Conservation (phyloP, 2,797 vertebrate genomes). For the Clarias pachynema region DNA sequence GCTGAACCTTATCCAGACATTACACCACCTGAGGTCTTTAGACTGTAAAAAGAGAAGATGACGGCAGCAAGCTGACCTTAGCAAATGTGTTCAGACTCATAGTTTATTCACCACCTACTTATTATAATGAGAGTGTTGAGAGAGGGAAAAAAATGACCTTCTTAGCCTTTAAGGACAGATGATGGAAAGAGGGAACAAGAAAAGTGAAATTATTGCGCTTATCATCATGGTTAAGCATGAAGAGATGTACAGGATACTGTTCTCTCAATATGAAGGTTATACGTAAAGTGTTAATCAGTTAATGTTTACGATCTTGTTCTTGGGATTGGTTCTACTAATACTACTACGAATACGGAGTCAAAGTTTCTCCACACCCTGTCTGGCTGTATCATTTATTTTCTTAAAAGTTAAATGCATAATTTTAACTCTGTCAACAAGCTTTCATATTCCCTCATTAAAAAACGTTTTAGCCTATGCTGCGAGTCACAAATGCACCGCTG, state of each 20-base stretch:
- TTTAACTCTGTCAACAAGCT: too few relatives aligned
- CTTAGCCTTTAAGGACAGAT: neutral
- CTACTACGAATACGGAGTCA: too few relatives aligned
- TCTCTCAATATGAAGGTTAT: neutral
- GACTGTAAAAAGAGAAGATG: slow-evolving; percentile 35
- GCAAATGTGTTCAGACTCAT: neutral
- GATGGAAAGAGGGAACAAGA: neutral
- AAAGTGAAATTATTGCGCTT: neutral
- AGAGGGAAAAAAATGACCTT: neutral
- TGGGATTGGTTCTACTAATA: neutral
- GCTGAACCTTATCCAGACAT: slow-evolving; percentile 37
- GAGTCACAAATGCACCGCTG: too few relatives aligned
- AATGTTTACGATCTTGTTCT: too few relatives aligned
- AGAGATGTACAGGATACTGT: neutral
- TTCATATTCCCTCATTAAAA: too few relatives aligned
- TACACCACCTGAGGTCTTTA: slow-evolving; percentile 30
- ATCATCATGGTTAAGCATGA: neutral
- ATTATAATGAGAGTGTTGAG: slow-evolving; percentile 27
- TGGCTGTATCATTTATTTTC: too few relatives aligned
- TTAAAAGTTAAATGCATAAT: too few relatives aligned
- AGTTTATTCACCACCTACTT: slow-evolving; percentile 42
- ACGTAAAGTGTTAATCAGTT: too few relatives aligned
- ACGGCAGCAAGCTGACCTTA: slow-evolving; percentile 23
- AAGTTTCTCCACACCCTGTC: too few relatives aligned
- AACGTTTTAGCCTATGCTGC: too few relatives aligned